A percentile compares a stretch with the other conserved stretches of the same genome.
Conservation (phyloP, 2,113 vertebrate genomes). For the Telmatochromis sp. region DNA sequence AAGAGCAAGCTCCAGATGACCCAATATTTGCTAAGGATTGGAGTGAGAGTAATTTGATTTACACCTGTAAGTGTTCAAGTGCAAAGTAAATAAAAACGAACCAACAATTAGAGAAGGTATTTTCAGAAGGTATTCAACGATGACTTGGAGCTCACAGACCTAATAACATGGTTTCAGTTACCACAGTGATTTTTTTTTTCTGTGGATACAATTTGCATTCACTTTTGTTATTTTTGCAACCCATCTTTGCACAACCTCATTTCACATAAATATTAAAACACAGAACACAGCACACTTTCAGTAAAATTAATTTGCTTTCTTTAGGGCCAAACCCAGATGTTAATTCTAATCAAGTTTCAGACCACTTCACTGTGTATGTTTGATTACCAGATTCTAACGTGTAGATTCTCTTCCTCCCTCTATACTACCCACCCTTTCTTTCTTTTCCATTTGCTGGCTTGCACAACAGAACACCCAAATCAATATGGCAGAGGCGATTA, state of each 20-base stretch:
- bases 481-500: conserved; percentile 58
- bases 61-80: neutral
- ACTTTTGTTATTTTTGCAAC: neutral
- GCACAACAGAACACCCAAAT: conserved; percentile 50
- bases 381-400: conserved; percentile 5
- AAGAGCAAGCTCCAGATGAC: neutral
- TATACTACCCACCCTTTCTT: neutral
- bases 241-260: neutral
- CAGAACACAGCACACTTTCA: neutral
- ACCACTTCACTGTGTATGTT: neutral
- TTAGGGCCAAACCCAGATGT: neutral
- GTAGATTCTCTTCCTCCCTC: neutral
- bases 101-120: neutral
- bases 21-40: neutral
- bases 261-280: neutral
- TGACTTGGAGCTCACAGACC: neutral
- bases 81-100: neutral
- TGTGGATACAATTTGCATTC: neutral
- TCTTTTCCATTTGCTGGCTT: conserved; percentile 22
- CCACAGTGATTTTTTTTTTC: neutral
- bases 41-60: neutral
- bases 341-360: neutral
- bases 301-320: neutral
- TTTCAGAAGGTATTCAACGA: neutral
- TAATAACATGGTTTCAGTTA: neutral